These are phyloP conservation scores for Thunnus maccoyii DNA, from an alignment of 2,113 vertebrate genomes.

Conservation along the genomic window DNA sequence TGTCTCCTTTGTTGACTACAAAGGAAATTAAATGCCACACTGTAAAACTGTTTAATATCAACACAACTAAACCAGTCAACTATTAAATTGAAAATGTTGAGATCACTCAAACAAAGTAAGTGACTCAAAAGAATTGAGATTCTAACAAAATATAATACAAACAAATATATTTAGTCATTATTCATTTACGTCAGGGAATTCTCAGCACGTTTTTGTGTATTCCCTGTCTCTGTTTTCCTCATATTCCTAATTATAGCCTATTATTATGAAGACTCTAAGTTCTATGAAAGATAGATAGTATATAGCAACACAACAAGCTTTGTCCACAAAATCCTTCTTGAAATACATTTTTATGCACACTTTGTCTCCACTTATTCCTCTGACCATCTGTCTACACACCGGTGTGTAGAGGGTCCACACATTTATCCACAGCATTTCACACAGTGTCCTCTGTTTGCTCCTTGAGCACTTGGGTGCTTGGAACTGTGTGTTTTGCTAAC, in stretches of 20 bases:
- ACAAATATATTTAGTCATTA: neutral
- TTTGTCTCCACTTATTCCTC: neutral
- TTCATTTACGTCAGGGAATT: neutral
- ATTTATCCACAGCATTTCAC: neutral
- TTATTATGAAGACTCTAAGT: neutral
- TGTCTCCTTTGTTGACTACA: neutral
- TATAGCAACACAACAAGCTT: neutral
- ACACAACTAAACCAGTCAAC: neutral
- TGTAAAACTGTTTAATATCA: neutral
- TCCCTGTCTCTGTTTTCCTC: neutral
- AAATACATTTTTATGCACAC: neutral
- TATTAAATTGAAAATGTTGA: neutral
- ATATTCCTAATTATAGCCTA: neutral
- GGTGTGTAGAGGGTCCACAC: neutral
- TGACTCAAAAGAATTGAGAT: neutral
- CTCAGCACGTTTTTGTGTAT: neutral
- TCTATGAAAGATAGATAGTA: neutral
- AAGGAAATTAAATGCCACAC: slow-evolving; percentile 8
- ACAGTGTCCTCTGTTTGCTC: slow-evolving; percentile 30
- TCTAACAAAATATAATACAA: neutral
- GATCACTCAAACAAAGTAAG: neutral
- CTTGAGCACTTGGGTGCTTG: neutral
- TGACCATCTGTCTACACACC: slow-evolving; percentile 12
- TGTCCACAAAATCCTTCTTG: neutral
- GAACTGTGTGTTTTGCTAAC: neutral